Percentiles rank a stretch among this genome's conserved stretches.
Evolutionary conservation across 2,888 invertebrate genomes (phyloP).

Genomic region (Agriopis leucophaearia): DNA sequence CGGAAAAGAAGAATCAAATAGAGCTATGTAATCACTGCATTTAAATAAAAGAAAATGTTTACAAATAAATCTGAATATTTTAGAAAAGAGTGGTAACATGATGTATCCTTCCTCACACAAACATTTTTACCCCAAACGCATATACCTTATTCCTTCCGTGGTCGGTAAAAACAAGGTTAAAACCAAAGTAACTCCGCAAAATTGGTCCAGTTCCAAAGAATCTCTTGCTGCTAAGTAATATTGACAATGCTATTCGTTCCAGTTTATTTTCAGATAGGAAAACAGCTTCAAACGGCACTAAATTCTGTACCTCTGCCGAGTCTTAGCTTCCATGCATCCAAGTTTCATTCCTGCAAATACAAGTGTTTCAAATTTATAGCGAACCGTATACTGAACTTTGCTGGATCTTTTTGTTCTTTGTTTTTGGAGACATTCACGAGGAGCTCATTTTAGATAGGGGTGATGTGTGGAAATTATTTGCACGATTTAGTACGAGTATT

Average conservation of each 20-base stretch:
- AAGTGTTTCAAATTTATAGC: conserved; percentile 26
- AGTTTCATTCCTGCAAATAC: conserved; percentile 22
- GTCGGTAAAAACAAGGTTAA: background rate
- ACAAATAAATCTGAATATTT: no score
- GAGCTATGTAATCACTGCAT: no score
- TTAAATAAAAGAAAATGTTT: no score
- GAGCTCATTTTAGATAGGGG: conserved; percentile 14
- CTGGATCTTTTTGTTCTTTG: conserved; percentile 13
- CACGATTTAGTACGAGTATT: background rate
- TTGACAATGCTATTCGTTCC: conserved; percentile 43
- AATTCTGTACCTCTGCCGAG: conserved; percentile 17
- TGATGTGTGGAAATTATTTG: conserved; percentile 10
- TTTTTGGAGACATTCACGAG: conserved; percentile 3
- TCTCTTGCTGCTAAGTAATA: conserved; percentile 40
- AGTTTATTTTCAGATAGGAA: conserved; percentile 40
- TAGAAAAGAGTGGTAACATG: no score
- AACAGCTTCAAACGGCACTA: conserved; percentile 35
- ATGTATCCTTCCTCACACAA: no score
- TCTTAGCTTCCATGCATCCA: conserved; percentile 15
- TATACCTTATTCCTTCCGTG: no score
- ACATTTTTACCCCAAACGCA: no score
- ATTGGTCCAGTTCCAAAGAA: conserved; percentile 40
- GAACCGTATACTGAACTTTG: conserved; percentile 13
- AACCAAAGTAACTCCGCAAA: conserved; percentile 20
- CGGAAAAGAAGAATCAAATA: no score